Base-by-base conservation (phyloP, 2,888 invertebrate genomes). In the Phymatocera aterrima region DNA sequence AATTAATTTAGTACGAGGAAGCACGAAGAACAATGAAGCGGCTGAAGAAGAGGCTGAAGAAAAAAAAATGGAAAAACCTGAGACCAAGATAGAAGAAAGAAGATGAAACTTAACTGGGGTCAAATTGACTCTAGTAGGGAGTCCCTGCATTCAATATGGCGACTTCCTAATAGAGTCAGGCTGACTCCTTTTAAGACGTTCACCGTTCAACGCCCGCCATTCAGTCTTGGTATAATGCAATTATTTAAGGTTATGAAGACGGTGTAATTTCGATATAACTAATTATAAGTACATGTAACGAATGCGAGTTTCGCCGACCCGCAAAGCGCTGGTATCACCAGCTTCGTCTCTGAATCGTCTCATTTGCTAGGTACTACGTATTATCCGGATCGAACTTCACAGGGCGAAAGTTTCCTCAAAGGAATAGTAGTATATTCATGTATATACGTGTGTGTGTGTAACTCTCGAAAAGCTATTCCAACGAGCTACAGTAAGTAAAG, bases 51-150 rank as follows among this genome's bases (percentile, higher is more conserved):
- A 34, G 24, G 1, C 5, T 6, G 31, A 70, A n/a, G 28, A 46
- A 51, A 24, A 46, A 57, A 60, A 24, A 65, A 72, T 37, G 40
- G 51, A 64, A 46, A 61, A 78, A 78, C 43, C 46, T 75, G 74
- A 65, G 70, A 43, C 43, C 77, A 74, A 80, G 54, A 40, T 37
- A 80, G 85, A 88, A 88, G 86, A 87, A 81, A 87, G 88, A 88
- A 90, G 89, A 90, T 85, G 87, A 86, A 88, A 91, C 94, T 95
- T 94, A 94, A 93, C 95, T 93, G 95, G 96, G 95, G 95, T 97
- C 95, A 97, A 97, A 97, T 97, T 97, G 97, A 97, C 97, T 97
- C 97, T 97, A 97, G 97, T 97, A 97, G 97, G 97, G 97, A 97
- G 97, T 97, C 97, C 96, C 96, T 96, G 93, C 93, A 91, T 93